These are phyloP conservation scores for Pangasius macronema DNA, from an alignment of 2,797 vertebrate genomes.

Conservation along the genomic window DNA sequence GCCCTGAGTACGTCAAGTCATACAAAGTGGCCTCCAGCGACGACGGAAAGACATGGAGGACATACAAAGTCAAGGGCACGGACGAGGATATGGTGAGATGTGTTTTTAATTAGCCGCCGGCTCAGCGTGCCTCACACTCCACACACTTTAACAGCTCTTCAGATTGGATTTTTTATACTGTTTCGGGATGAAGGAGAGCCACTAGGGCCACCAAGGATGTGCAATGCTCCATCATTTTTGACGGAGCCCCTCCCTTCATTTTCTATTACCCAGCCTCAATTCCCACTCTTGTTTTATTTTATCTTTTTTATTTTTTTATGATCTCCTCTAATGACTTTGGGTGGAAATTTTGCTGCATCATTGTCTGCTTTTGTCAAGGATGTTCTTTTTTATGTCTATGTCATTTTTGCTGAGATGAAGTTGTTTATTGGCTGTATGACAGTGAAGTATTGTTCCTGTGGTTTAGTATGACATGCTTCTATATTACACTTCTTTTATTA, in stretches of 20 bases:
- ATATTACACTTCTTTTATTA: neutral
- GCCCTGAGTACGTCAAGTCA: slow-evolving; percentile 96
- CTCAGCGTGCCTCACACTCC: slow-evolving; percentile 26
- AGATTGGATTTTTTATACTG: slow-evolving; percentile 75
- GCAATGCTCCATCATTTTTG: slow-evolving; percentile 70
- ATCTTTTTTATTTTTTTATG: slow-evolving; percentile 35
- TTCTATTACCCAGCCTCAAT: slow-evolving; percentile 55
- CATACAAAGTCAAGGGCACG: slow-evolving; percentile 94
- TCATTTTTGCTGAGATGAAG: slow-evolving; percentile 47
- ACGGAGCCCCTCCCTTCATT: slow-evolving; percentile 60
- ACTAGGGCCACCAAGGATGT: slow-evolving; percentile 60
- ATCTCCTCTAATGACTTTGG: slow-evolving; percentile 57
- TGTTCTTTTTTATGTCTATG: slow-evolving; percentile 34
- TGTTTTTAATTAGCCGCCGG: slow-evolving; percentile 52
- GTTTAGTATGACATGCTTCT: neutral
- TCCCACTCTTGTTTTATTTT: slow-evolving; percentile 33
- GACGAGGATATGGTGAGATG: slow-evolving; percentile 91
- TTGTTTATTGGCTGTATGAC: slow-evolving; percentile 23
- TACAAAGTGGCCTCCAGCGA: slow-evolving; percentile 98
- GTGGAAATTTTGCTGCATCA: slow-evolving; percentile 33
- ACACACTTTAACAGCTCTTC: slow-evolving; percentile 68
- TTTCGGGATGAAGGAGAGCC: slow-evolving; percentile 73
- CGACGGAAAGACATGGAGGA: slow-evolving; percentile 93
- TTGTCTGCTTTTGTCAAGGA: slow-evolving; percentile 37
- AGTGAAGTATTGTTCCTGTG: slow-evolving; percentile 2